Evolutionary conservation across 1,140 invertebrate genomes (phyloP).

Genomic region (Atopsyche davidsoni): DNA sequence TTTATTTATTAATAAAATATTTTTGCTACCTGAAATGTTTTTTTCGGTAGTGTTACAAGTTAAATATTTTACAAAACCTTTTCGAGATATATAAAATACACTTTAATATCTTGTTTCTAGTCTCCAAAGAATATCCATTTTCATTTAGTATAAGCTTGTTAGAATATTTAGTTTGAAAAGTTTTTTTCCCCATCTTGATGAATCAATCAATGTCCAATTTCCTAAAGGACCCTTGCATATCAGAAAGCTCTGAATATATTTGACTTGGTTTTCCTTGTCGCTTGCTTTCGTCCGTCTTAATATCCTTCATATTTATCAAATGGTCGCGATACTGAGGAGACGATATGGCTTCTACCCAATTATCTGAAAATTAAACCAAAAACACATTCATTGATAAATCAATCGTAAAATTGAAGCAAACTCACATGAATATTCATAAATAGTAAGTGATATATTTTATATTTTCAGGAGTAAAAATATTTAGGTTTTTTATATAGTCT

Average conservation of each 20-base stretch:
- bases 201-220: constrained; percentile 13
- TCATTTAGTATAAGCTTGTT: too few relatives aligned
- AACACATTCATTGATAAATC: neutral
- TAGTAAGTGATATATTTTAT: too few relatives aligned
- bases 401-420: neutral
- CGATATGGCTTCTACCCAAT: neutral
- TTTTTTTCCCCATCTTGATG: too few relatives aligned
- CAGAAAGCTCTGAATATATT: constrained; percentile 4
- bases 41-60: neutral
- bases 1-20: too few relatives aligned
- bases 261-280: neutral
- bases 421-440: too few relatives aligned
- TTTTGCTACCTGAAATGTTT: neutral
- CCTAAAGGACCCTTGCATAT: constrained; percentile 7
- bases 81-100: neutral
- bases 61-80: neutral
- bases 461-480: too few relatives aligned
- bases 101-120: too few relatives aligned
- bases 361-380: neutral
- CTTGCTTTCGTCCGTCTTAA: constrained; percentile 10
- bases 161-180: too few relatives aligned
- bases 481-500: too few relatives aligned
- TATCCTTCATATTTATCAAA: neutral
- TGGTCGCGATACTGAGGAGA: constrained; percentile 2
- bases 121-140: too few relatives aligned